A percentile compares a stretch with the other conserved stretches of the same genome.
phyloP scores from a whole-genome alignment of 2,888 invertebrate genomes.

The Acanthosepion pharaonis region DNA sequence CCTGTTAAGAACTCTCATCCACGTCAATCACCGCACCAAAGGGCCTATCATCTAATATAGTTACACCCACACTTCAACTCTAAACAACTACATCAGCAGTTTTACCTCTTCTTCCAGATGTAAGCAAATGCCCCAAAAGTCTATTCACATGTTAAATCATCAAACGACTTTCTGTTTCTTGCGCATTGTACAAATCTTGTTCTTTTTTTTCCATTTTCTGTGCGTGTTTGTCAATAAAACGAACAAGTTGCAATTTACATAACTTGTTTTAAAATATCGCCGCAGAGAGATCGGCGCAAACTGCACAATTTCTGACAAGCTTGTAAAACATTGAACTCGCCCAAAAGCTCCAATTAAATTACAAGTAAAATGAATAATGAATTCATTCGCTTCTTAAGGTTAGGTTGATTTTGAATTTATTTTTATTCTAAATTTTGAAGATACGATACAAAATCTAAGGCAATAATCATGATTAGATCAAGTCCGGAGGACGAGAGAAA shows the following conservation, averaged over 20 bases:
- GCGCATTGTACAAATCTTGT: neutral
- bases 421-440: neutral
- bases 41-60: neutral
- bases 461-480: neutral
- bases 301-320: neutral
- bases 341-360: neutral
- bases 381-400: neutral
- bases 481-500: neutral
- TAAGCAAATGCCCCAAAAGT: neutral
- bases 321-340: neutral
- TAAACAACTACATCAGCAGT: neutral
- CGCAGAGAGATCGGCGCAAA: neutral
- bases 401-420: neutral
- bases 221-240: neutral
- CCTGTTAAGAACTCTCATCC: neutral
- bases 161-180: neutral
- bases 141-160: neutral
- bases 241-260: conserved; percentile 33
- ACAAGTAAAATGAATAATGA: neutral
- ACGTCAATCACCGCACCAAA: neutral
- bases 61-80: neutral
- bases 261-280: neutral
- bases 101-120: neutral
- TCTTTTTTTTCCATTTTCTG: neutral
- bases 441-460: neutral